A percentile compares a stretch with the other conserved stretches of the same genome.
phyloP scores from a whole-genome alignment of 2,113 vertebrate genomes.

The Columba livia region DNA sequence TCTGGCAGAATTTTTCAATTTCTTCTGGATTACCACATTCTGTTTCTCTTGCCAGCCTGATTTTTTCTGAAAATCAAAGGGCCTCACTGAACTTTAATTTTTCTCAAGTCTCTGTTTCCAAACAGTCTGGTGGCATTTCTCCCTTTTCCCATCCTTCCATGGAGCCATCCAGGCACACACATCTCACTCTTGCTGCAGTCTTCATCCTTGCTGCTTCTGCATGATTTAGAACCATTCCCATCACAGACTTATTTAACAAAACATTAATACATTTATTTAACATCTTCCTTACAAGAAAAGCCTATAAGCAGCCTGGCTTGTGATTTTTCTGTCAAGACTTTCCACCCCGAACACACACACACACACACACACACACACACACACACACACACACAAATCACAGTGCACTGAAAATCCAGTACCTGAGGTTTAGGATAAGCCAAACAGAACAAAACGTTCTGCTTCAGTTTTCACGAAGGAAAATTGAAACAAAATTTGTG shows the following conservation, averaged over 20 bases:
- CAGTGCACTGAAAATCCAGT: neutral
- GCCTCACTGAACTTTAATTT: neutral
- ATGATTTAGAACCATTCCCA: neutral
- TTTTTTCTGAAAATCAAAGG: neutral
- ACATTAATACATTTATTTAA: neutral
- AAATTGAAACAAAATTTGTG: neutral
- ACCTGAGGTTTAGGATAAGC: neutral
- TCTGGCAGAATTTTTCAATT: neutral
- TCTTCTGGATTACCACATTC: neutral
- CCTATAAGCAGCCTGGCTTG: neutral
- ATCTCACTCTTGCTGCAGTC: neutral
- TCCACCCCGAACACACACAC: neutral
- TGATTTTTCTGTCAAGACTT: neutral
- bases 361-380: neutral
- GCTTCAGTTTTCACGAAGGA: neutral
- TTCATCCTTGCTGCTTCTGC: neutral
- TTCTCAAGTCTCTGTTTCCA: neutral
- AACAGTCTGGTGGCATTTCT: neutral
- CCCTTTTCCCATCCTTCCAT: neutral
- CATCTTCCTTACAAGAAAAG: neutral
- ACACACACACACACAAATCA: neutral
- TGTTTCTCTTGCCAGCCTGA: neutral
- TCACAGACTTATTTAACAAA: neutral
- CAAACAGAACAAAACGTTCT: neutral
- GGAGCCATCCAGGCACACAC: neutral